These are phyloP conservation scores for Tetragnatha montana DNA, from an alignment of 2,888 invertebrate species.

Conservation along the genomic window DNA sequence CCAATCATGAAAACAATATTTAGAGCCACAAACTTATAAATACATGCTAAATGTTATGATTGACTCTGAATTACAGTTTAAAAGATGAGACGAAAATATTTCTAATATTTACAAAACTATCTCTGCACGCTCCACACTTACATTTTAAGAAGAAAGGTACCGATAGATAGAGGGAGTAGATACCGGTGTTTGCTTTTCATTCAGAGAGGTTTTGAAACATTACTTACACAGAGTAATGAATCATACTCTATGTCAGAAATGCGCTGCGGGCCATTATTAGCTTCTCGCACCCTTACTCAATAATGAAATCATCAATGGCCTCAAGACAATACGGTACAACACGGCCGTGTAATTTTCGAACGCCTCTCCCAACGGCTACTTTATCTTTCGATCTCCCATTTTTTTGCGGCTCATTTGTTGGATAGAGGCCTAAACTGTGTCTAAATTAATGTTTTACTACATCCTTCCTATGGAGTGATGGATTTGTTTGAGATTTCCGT, in stretches of 20 bases:
- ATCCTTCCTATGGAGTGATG: neutral
- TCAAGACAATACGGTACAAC: neutral
- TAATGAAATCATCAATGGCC: conserved; percentile 58
- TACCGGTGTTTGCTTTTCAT: neutral
- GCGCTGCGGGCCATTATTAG: conserved; percentile 34
- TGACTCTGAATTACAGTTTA: too few relatives aligned
- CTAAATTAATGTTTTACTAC: neutral
- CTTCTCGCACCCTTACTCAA: conserved; percentile 33
- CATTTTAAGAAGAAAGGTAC: neutral
- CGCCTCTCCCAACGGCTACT: conserved; percentile 3
- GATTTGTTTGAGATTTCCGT: neutral
- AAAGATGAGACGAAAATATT: too few relatives aligned
- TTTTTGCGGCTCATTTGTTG: neutral
- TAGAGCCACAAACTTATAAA: too few relatives aligned
- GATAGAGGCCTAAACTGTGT: neutral
- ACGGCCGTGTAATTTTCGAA: neutral
- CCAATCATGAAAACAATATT: too few relatives aligned
- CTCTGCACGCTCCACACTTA: neutral
- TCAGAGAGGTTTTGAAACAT: neutral
- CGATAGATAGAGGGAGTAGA: neutral
- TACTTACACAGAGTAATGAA: conserved; percentile 1
- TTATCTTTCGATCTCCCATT: neutral
- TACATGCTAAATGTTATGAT: too few relatives aligned
- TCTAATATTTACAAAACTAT: too few relatives aligned
- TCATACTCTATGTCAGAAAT: neutral